phyloP scores from a whole-genome alignment of 1,140 invertebrate genomes.

The Paramacrobiotus metropolitanus region DNA sequence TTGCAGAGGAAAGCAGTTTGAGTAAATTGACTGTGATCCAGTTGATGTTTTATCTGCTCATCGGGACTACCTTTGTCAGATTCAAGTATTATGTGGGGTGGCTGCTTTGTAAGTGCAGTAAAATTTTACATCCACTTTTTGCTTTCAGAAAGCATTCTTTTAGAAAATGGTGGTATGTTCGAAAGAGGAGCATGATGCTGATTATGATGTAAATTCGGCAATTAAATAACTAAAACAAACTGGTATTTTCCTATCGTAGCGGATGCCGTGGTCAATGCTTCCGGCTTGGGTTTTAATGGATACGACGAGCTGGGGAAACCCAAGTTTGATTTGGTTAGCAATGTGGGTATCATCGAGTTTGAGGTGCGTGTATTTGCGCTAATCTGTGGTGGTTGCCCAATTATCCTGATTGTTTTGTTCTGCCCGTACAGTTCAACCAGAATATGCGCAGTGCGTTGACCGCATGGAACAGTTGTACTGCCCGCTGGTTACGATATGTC shows the following conservation, averaged over 20 bases:
- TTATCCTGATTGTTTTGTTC: constrained; percentile 29
- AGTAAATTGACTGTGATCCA: constrained; percentile 32
- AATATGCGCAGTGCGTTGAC: constrained; percentile 56
- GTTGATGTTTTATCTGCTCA: constrained; percentile 48
- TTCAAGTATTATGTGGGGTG: constrained; percentile 93
- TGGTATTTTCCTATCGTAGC: constrained; percentile 23
- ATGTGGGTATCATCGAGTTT: constrained; percentile 62
- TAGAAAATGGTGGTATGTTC: constrained; percentile 37
- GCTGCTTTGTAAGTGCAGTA: constrained; percentile 55
- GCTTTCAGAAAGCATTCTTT: constrained; percentile 32
- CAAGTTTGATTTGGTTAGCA: constrained; percentile 66
- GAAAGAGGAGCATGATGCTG: too few relatives aligned
- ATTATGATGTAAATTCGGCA: background rate
- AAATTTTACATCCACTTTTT: too few relatives aligned
- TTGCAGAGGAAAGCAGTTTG: constrained; percentile 40
- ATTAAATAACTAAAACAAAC: background rate
- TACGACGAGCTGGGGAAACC: constrained; percentile 41
- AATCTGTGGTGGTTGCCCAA: constrained; percentile 72
- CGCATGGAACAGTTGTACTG: constrained; percentile 75
- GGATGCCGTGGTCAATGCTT: constrained; percentile 78
- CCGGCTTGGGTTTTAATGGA: constrained; percentile 59
- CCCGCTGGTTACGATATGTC: constrained; percentile 57
- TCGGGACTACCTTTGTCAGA: constrained; percentile 47
- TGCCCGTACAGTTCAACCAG: constrained; percentile 36
- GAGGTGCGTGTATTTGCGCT: constrained; percentile 38